phyloP scores from a whole-genome alignment of 2,113 vertebrate species.

The Myrmecobius fasciatus region DNA sequence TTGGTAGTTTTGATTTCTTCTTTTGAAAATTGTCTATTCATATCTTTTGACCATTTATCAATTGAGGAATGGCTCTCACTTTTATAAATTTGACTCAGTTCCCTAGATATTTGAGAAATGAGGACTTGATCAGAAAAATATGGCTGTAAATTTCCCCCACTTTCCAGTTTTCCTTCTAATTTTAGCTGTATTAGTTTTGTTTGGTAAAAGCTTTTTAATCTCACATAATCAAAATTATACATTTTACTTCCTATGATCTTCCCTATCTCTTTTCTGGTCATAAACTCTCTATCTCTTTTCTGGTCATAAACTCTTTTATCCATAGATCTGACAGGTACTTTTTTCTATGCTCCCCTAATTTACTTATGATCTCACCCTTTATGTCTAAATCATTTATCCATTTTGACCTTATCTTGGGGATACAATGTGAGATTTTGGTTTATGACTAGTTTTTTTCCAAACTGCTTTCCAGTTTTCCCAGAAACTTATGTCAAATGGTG shows the following conservation, averaged over 20 bases:
- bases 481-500: not conserved
- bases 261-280: not conserved
- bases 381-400: not conserved
- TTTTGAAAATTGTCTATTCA: not conserved
- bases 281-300: not conserved
- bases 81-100: not conserved
- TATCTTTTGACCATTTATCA: not conserved
- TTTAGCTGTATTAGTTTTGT: not conserved
- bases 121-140: not conserved
- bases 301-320: not conserved
- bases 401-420: not conserved
- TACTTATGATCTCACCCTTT: not conserved
- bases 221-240: not conserved
- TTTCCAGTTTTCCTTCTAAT: not conserved
- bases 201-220: not conserved
- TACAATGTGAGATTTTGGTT: not conserved
- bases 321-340: not conserved
- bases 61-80: not conserved
- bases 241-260: not conserved
- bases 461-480: not conserved
- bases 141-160: no score
- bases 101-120: not conserved
- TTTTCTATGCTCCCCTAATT: not conserved
- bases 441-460: not conserved
- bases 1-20: not conserved